Evolutionary conservation across 2,797 vertebrate genomes (phyloP), one percentile per base, ranked within the genome.

Genomic region (Acrossocheilus wenchowensis): DNA sequence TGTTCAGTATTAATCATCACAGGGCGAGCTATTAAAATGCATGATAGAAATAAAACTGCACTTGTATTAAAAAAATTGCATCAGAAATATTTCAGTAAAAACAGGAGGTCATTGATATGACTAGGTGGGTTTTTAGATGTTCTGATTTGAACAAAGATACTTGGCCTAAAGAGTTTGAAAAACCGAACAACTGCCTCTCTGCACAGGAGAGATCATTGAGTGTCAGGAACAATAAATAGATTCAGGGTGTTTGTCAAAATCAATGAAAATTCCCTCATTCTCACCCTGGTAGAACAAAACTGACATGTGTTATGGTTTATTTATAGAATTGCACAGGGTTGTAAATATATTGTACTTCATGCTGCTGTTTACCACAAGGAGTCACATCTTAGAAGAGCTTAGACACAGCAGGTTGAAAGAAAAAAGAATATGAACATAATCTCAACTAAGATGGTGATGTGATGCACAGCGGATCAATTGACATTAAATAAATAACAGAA

Each of bases 201-300:
- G 39, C 81, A 71, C 30, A 85, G 48, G 14, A 81, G 26, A 79
- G 64, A 77, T 78, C 45, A 54, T 60, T 86, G 43, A 17, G 69
- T 81, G 68, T 81, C 50, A 82, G 39, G 9, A 74, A 57, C 83
- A 80, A 83, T 79, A 78, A 85, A 86, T 34, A 54, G 54, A 54
- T 41, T 48, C 10, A 10, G 4, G 50, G 52, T 50, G 34, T 87
- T 90, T 88, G 68, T 78, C n/a, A 75, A 36, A 48, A 68, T 82
- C 72, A 77, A n/a, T 57, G 41, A 62, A 39, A 48, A 62, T 62
- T 62, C 21, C 41, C 6, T 43, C 68, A 72, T 72, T 72, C 14
- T 84, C 50, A 12, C 71, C 34, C 17, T 77, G 71, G 39, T 62
- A 78, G 41, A 85, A 52, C 43, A 57, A 6, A 74, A 64, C 54